A percentile compares a stretch with the other conserved stretches of the same genome.
Evolutionary conservation across 2,113 vertebrate species (phyloP).

Genomic region (Anolis carolinensis): DNA sequence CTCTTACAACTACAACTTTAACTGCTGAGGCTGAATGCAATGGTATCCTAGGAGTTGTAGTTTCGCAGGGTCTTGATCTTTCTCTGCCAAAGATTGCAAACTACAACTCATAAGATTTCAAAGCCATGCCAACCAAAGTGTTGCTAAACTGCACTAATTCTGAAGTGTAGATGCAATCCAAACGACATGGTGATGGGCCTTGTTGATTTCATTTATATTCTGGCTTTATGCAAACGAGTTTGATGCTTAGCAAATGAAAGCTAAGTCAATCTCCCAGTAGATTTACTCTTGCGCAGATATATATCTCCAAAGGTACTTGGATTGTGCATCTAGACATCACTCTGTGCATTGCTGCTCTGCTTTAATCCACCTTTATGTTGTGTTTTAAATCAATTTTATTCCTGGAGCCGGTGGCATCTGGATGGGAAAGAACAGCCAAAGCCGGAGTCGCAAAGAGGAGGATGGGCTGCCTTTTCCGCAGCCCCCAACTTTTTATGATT

Average conservation of each 20-base stretch:
- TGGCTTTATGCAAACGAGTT: not conserved
- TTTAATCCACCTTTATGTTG: constrained; percentile 39
- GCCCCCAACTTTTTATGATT: constrained; percentile 64
- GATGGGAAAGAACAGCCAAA: not conserved
- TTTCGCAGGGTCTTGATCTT: too few species aligned
- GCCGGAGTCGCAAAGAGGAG: not conserved
- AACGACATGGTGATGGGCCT: too few species aligned
- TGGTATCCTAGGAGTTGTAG: too few species aligned
- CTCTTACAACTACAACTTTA: too few species aligned
- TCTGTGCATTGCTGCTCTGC: not conserved
- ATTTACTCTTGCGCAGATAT: too few species aligned
- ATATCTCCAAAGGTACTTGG: not conserved
- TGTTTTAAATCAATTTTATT: constrained; percentile 36
- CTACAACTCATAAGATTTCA: too few species aligned
- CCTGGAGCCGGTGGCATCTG: constrained; percentile 1
- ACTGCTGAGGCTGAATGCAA: too few species aligned
- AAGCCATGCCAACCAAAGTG: too few species aligned
- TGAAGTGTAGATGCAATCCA: too few species aligned
- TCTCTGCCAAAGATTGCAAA: too few species aligned
- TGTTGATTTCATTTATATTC: not conserved
- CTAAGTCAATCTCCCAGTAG: too few species aligned
- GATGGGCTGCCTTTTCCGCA: constrained; percentile 43
- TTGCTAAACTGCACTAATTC: too few species aligned
- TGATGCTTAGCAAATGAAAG: not conserved
- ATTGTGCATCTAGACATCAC: not conserved